Base-by-base conservation (phyloP, 2,888 invertebrate genomes). In the Acrobeloides nanus region DNA sequence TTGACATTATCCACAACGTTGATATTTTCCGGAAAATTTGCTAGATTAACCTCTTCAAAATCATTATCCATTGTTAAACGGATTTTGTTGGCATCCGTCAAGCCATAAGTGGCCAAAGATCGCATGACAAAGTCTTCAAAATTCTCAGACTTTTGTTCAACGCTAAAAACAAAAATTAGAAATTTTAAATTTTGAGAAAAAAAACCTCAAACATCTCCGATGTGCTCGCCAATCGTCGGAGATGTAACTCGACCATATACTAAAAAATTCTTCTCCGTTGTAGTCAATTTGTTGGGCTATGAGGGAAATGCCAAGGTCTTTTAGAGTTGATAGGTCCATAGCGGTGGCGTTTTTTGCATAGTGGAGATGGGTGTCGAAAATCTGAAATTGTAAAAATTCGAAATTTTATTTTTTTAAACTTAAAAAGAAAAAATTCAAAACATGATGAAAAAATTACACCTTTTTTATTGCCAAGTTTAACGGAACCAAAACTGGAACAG, bases 171-270 rank as follows among this genome's bases (percentile, higher is more conserved):
- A 4, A 15, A n/a, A 37, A 23, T 15, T 37, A 37, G 23, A 12
- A 12, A 29, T 12, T 10, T 21, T 4, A 23, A 15, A 51, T 45
- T n/a, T n/a, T n/a, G n/a, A n/a, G n/a, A n/a, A n/a, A n/a, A n/a
- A n/a, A n/a, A n/a, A n/a, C n/a, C 40, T 48, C 12, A 55, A 26
- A 4, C 26, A 34, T 10, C 58, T 50, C 20, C 47, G 40, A n/a
- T 57, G 49, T 15, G 59, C 37, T 27, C 41, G 48, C 57, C 57
- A 57, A 33, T 57, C 57, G 17, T 57, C 59, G 1, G 57, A 59
- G 27, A 57, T 47, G 37, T 57, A 57, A 39, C 49, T 53, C 24
- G 43, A 48, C n/a, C 27, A 31, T n/a, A 57, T 32, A 39, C 38
- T 29, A 10, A 59, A 20, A 31, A 57, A 48, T n/a, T 31, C 27